Conservation (phyloP, 2,113 vertebrate species). For the Chaenogobius annularis region DNA sequence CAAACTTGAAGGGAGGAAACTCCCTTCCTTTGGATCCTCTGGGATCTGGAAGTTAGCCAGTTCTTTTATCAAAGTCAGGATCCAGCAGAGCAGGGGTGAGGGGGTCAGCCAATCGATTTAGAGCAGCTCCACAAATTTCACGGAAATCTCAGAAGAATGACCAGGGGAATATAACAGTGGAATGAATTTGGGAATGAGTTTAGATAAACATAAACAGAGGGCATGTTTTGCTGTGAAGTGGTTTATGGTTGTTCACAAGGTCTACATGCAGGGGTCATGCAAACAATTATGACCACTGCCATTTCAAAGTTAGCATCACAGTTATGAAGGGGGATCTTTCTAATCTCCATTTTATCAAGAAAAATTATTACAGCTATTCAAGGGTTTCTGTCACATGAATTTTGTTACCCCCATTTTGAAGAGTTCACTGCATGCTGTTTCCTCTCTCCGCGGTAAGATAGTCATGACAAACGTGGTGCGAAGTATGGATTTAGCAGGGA, state of each 20-base stretch:
- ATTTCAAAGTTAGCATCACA: too few species aligned
- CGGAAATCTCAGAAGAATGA: conserved; percentile 40
- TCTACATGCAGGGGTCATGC: neutral
- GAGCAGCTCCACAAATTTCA: conserved; percentile 37
- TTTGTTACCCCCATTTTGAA: too few species aligned
- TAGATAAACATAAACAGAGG: conserved; percentile 41
- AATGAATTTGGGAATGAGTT: conserved; percentile 59
- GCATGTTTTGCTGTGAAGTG: conserved; percentile 24
- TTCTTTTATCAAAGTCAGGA: conserved; percentile 42
- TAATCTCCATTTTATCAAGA: too few species aligned
- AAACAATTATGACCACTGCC: neutral
- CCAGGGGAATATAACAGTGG: conserved; percentile 33
- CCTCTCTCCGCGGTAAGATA: too few species aligned
- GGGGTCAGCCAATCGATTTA: conserved; percentile 61
- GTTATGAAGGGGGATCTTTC: too few species aligned
- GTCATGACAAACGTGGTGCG: too few species aligned
- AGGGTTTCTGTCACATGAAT: too few species aligned
- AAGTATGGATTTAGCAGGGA: too few species aligned
- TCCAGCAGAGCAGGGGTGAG: conserved; percentile 32
- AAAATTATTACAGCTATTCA: too few species aligned
- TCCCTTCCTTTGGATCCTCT: too few species aligned
- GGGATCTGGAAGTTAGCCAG: conserved; percentile 37
- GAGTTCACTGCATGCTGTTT: too few species aligned
- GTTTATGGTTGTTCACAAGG: conserved; percentile 23
- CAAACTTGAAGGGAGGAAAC: conserved; percentile 27